A percentile compares a stretch with the other conserved stretches of the same genome.
These are phyloP conservation scores for Miniopterus natalensis DNA, from an alignment of 2,113 vertebrate genomes.

Conservation along the genomic window DNA sequence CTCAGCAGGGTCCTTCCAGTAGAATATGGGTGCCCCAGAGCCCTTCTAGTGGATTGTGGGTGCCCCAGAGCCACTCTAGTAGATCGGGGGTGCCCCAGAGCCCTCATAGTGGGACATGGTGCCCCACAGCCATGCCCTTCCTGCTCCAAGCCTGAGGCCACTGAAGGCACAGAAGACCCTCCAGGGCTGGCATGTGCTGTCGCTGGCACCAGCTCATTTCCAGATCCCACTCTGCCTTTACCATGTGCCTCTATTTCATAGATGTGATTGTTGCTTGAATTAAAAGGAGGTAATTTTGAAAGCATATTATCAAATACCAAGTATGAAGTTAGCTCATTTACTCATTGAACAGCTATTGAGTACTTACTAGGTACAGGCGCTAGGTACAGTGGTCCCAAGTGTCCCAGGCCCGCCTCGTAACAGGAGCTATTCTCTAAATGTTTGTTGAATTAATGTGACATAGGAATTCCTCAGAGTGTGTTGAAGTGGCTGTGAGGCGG, in stretches of 20 bases:
- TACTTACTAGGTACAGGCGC: background rate
- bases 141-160: background rate
- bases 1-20: background rate
- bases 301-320: slow-evolving; percentile 13
- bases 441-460: background rate
- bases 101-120: too few relatives aligned
- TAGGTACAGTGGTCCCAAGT: background rate
- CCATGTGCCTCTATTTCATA: background rate
- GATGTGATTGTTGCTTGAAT: background rate
- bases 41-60: background rate
- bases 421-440: background rate
- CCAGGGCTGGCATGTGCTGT: background rate
- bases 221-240: background rate
- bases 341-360: background rate
- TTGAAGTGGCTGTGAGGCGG: background rate
- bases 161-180: background rate
- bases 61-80: background rate
- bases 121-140: background rate
- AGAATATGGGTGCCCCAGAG: background rate
- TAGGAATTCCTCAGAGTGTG: background rate
- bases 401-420: background rate
- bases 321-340: background rate
- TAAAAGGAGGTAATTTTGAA: slow-evolving; percentile 23
- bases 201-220: too few relatives aligned
- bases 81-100: too few relatives aligned